These are phyloP conservation scores for Mesocricetus auratus DNA, from an alignment of 2,113 vertebrate species.

Conservation along the genomic window DNA sequence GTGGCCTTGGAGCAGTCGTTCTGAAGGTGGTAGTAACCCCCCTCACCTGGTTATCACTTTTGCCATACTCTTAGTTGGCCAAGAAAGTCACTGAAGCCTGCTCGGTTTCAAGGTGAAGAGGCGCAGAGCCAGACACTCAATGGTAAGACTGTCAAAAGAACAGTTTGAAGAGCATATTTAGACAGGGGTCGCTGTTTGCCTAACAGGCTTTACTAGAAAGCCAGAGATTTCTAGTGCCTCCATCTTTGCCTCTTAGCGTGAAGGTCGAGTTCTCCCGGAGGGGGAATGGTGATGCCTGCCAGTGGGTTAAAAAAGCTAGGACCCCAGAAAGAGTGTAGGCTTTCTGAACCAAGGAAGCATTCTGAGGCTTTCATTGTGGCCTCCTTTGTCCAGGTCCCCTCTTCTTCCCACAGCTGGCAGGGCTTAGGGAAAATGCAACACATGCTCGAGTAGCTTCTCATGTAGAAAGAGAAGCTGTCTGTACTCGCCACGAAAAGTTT, in stretches of 20 bases:
- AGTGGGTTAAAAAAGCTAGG: not conserved
- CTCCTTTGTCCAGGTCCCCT: not conserved
- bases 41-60: not conserved
- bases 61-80: not conserved
- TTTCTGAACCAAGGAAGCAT: not conserved
- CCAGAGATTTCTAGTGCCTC: not conserved
- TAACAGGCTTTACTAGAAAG: not conserved
- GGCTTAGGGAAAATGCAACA: not conserved
- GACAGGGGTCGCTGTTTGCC: not conserved
- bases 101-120: not conserved
- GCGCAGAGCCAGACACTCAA: not conserved
- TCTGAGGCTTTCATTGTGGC: not conserved
- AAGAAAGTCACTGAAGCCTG: slow-evolving; percentile 6
- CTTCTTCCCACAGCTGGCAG: not conserved
- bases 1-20: not conserved
- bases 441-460: not conserved
- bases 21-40: not conserved
- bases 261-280: not conserved
- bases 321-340: not conserved
- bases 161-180: not conserved
- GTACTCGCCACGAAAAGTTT: not conserved
- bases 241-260: not conserved
- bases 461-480: not conserved
- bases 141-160: not conserved
- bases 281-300: not conserved